Evolutionary conservation across 1,140 invertebrate species (phyloP), one percentile per base, ranked within the genome.

Genomic region (Macrostomum lignano): DNA sequence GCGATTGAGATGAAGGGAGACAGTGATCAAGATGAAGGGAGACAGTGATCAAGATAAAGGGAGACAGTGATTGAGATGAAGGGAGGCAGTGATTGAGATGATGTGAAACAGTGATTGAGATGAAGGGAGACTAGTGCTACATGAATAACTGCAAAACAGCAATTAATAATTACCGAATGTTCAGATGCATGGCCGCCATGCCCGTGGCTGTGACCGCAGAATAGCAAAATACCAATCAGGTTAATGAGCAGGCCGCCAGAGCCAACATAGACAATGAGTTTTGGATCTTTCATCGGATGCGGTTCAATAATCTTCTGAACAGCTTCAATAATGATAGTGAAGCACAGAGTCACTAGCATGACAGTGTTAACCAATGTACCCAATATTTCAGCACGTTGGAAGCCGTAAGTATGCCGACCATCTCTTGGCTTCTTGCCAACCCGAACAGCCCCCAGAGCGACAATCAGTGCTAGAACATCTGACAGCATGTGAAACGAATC

Each of bases 401-500:
- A 65, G 17, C 64, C 64, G 45, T 62, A 65, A 10, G 64, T 65
- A 37, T 65, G 65, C 21, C 49, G 50, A 34, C 62, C 15, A 15
- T 14, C 19, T 28, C 48, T 3, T 44, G 40, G 41, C 49, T 45
- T 22, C 40, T 46, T 37, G 15, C 34, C 21, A 3, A 38, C 15
- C 36, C 50, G 36, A 17, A 55, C 44, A 6, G 52, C 58, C 7
- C 51, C 45, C 37, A 62, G 47, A 5, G 51, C 60, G n/a, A 62
- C 51, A 13, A 62, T 45, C 9, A 65, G 44, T 10, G 63, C 60
- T 24, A 64, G 49, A 1, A 64, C 58, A 46, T 65, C 64, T n/a
- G 59, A 61, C 10, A 65, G 37, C 63, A 65, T 65, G 41, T 65
- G 64, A 39, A 65, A 65, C 3, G 60, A 58, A 40, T 65, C 63